phyloP scores from a whole-genome alignment of 1,140 invertebrate species.

The Protaetia brevitarsis region DNA sequence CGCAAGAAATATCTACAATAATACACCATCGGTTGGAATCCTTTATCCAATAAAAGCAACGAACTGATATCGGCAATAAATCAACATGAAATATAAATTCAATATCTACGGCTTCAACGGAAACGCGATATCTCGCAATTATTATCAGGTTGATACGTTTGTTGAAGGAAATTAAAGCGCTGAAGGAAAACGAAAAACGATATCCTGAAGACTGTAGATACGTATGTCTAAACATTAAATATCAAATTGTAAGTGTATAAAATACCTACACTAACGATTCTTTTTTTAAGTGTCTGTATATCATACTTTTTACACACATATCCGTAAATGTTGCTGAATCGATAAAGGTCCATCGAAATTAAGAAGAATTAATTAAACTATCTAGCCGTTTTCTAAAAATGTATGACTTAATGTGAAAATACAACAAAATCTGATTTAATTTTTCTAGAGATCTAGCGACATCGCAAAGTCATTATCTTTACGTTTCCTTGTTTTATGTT shows the following conservation, averaged over 20 bases:
- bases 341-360: too few species aligned
- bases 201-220: background rate
- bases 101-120: background rate
- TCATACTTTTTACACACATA: too few species aligned
- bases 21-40: too few species aligned
- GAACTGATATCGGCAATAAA: background rate
- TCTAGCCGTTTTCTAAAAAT: too few species aligned
- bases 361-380: too few species aligned
- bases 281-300: background rate
- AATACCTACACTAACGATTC: background rate
- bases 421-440: too few species aligned
- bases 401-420: too few species aligned
- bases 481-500: too few species aligned
- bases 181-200: background rate
- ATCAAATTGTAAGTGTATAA: background rate
- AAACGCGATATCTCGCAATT: background rate
- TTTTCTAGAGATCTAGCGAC: too few species aligned
- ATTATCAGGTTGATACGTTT: background rate
- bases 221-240: background rate
- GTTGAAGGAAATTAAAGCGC: background rate
- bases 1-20: too few species aligned
- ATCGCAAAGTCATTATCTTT: too few species aligned
- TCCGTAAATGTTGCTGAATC: too few species aligned
- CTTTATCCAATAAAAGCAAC: background rate
- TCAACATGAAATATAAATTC: background rate